phyloP scores from a whole-genome alignment of 2,888 invertebrate species.

The Cosmorhoe ocellata region DNA sequence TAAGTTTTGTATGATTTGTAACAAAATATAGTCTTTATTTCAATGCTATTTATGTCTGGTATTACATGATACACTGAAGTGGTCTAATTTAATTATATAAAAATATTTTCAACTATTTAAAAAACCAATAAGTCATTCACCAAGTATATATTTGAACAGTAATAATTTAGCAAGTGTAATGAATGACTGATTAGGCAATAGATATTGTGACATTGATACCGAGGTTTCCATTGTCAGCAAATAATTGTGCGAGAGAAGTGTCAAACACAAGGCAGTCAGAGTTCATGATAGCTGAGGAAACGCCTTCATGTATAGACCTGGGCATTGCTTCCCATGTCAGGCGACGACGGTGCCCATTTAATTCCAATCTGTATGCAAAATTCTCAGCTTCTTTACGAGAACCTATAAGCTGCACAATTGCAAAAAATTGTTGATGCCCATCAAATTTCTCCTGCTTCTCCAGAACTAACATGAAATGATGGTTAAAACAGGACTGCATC shows the following conservation, averaged over 20 bases:
- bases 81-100: slow-evolving; percentile 36
- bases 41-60: slow-evolving; percentile 17
- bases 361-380: slow-evolving; percentile 98
- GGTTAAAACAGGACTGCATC: slow-evolving; percentile 99
- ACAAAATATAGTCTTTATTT: slow-evolving; percentile 45
- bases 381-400: slow-evolving; percentile 99
- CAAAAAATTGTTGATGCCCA: slow-evolving; percentile 97
- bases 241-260: slow-evolving; percentile 98
- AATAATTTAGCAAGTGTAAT: slow-evolving; percentile 43
- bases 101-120: slow-evolving; percentile 46
- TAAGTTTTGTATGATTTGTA: slow-evolving; percentile 41
- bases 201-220: slow-evolving; percentile 99
- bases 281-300: slow-evolving; percentile 97
- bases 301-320: slow-evolving; percentile 98
- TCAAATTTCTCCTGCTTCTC: slow-evolving; percentile 99
- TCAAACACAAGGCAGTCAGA: slow-evolving; percentile 99
- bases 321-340: slow-evolving; percentile 99
- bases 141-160: too few species aligned
- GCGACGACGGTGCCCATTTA: slow-evolving; percentile 96
- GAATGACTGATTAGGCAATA: slow-evolving; percentile 84
- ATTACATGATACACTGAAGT: slow-evolving; percentile 10
- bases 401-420: slow-evolving; percentile 99
- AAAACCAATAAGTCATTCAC: slow-evolving; percentile 47
- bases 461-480: slow-evolving; percentile 99
- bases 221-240: slow-evolving; percentile 99